phyloP scores from a whole-genome alignment of 1,140 invertebrate species.

The Drosophila sp. region DNA sequence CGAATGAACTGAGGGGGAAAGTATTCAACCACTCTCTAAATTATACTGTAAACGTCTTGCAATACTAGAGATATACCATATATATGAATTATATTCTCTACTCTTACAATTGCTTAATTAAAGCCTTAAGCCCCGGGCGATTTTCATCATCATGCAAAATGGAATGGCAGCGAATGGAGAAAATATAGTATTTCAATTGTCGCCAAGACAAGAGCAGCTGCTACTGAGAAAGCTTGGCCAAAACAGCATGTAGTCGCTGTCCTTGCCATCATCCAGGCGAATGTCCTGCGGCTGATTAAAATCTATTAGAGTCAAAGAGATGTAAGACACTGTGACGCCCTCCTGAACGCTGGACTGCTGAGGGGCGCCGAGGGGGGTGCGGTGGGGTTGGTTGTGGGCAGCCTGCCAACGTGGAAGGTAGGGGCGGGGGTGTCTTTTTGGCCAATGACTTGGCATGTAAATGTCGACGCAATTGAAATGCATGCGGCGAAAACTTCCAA shows the following conservation, averaged over 20 bases:
- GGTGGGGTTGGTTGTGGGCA: conserved; percentile 4
- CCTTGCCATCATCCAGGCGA: conserved; percentile 53
- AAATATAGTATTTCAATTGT: conserved; percentile 62
- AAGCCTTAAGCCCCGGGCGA: conserved; percentile 51
- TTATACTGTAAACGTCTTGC: conserved; percentile 6
- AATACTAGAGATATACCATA: not conserved
- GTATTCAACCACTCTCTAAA: not conserved
- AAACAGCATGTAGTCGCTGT: conserved; percentile 71
- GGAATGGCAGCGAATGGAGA: not conserved
- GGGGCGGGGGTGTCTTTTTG: conserved; percentile 34
- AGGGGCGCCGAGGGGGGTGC: not conserved
- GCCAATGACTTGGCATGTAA: conserved; percentile 78
- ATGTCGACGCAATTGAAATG: conserved; percentile 80
- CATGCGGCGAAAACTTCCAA: conserved; percentile 68
- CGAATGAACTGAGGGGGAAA: not conserved
- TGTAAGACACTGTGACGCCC: conserved; percentile 67
- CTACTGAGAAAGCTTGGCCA: conserved; percentile 10
- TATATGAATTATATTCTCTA: conserved; percentile 17
- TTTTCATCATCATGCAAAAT: conserved; percentile 50
- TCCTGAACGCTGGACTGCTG: not conserved
- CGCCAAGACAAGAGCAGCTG: conserved; percentile 48
- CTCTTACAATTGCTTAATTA: conserved; percentile 69
- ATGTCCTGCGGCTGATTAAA: conserved; percentile 83
- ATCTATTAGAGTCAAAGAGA: conserved; percentile 84
- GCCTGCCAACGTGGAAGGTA: conserved; percentile 1